Evolutionary conservation across 2,113 vertebrate genomes (phyloP).

Genomic region (Siniperca knerii): DNA sequence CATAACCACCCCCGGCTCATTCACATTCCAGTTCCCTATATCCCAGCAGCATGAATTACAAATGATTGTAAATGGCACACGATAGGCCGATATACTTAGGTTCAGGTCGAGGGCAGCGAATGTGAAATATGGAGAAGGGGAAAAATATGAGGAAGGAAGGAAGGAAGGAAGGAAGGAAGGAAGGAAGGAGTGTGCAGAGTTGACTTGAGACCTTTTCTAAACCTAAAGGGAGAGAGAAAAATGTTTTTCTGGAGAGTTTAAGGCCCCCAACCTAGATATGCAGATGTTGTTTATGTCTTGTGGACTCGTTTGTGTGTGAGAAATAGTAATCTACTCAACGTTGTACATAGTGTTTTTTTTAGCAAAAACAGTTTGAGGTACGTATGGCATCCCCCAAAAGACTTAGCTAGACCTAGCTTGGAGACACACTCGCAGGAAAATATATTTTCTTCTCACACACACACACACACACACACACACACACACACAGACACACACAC

Average conservation of each 20-base stretch:
- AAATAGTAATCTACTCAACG: neutral
- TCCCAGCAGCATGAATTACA: conserved; percentile 47
- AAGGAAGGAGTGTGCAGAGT: neutral
- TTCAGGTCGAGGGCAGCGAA: neutral
- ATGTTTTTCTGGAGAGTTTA: conserved; percentile 9
- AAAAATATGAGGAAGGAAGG: neutral
- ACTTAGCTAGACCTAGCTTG: conserved; percentile 13
- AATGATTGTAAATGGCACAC: conserved; percentile 23
- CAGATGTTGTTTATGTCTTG: conserved; percentile 58
- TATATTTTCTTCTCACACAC: neutral
- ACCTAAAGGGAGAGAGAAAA: conserved; percentile 15
- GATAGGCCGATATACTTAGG: neutral
- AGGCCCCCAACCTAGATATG: neutral
- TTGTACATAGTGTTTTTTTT: neutral
- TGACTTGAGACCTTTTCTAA: conserved; percentile 4
- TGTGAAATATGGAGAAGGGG: neutral
- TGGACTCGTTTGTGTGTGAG: neutral
- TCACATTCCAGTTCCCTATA: neutral
- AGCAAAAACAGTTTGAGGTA: conserved; percentile 24
- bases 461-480: conserved; percentile 10
- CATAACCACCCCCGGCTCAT: neutral
- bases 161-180: neutral
- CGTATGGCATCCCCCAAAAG: conserved; percentile 21
- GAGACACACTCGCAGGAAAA: conserved; percentile 35
- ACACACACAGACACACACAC: conserved; percentile 16